phyloP scores from a whole-genome alignment of 1,140 invertebrate genomes.

The Sipha flava region DNA sequence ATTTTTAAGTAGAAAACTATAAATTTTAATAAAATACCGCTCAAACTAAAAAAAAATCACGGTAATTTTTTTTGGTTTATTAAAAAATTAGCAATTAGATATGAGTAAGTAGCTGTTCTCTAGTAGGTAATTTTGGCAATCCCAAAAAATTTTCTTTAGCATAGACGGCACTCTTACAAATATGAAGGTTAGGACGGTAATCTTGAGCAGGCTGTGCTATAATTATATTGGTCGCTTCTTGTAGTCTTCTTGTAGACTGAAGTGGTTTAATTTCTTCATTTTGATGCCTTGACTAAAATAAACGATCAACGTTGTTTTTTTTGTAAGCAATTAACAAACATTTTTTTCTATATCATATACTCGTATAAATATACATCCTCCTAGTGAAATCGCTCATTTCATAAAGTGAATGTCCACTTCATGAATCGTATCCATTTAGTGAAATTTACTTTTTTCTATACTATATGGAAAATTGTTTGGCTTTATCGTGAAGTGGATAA shows the following conservation, averaged over 20 bases:
- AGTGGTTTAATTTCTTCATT: not conserved
- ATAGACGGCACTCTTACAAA: not conserved
- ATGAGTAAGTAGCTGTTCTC: not conserved
- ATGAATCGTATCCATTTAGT: no score
- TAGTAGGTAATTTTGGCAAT: not conserved
- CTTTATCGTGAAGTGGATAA: no score
- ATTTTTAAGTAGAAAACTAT: no score
- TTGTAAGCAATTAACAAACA: no score
- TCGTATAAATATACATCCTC: no score
- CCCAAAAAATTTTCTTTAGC: slow-evolving; percentile 8
- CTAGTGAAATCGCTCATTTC: no score
- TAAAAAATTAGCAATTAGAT: not conserved
- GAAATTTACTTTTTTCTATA: no score
- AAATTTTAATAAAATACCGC: no score
- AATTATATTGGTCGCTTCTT: not conserved
- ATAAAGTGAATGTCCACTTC: no score
- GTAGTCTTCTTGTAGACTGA: not conserved
- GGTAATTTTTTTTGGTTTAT: not conserved
- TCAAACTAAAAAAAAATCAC: not conserved
- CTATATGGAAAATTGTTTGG: no score
- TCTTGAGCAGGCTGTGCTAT: slow-evolving; percentile 7
- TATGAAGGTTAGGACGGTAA: not conserved
- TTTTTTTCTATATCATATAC: not conserved
- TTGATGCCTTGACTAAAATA: not conserved
- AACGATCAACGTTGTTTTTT: not conserved